Evolutionary conservation across 2,888 invertebrate genomes (phyloP), one percentile per base, ranked within the genome.

Genomic region (Apotomis betuletana): DNA sequence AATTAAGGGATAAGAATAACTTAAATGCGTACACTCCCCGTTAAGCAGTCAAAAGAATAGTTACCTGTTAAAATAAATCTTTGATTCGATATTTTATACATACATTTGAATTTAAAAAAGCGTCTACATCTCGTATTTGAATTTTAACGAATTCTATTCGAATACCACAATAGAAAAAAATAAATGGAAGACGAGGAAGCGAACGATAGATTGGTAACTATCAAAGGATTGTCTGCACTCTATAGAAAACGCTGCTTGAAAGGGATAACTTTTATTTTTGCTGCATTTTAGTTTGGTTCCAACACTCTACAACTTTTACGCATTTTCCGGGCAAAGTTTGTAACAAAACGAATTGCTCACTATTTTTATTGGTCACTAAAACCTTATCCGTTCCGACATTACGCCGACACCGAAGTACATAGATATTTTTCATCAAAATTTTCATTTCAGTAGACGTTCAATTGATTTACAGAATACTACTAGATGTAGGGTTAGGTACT

Each of bases 201-300:
- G 52, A 41, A 63, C 15, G 12, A 41, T 54, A 15, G 15, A 63
- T 41, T 15, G 9, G 38, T 52, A n/a, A n/a, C n/a, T n/a, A 52
- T 63, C 52, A 63, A 15, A 63, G 10, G 41, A 41, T 54, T 63
- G 52, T 52, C 62, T 62, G 62, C 9, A 27, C 51, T 15, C 3
- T 61, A 6, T 54, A 54, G 52, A 41, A 63, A 63, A 63, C 41
- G 51, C 13, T 15, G 52, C 41, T 38, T 5, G 13, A 15, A 54
- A 63, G 54, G 13, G 38, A 5, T n/a, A 63, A 63, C n/a, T 63
- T 63, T 63, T 63, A 52, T 52, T 52, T 41, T 63, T 63, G 38
- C 38, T 13, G 62, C 51, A 38, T 51, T 62, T 62, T 13, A 51
- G n/a, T 62, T 52, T 6, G 52, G 27, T 41, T 63, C 54, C 41